These are phyloP conservation scores for Platanista minor DNA, from an alignment of 2,113 vertebrate genomes.

Conservation along the genomic window DNA sequence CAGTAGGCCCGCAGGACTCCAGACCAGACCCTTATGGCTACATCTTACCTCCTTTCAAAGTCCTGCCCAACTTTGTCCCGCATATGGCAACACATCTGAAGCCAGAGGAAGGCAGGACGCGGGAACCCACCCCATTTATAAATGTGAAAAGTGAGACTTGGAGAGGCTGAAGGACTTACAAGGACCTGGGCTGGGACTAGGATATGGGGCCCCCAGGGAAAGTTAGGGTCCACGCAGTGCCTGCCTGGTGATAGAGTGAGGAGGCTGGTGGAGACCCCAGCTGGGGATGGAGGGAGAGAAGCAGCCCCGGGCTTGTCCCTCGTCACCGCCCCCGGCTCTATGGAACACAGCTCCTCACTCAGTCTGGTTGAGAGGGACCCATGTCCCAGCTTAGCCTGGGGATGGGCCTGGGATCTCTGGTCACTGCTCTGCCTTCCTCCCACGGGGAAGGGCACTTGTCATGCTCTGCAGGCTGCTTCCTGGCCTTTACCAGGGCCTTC, in stretches of 20 bases:
- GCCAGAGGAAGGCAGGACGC: background rate
- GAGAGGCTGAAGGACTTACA: background rate
- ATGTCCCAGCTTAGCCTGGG: too few relatives aligned
- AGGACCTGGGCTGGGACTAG: background rate
- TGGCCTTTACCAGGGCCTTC: background rate
- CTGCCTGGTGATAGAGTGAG: fast-evolving
- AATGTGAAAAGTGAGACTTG: fast-evolving
- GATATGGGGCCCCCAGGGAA: background rate
- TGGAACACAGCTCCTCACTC: background rate
- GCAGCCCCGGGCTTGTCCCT: background rate
- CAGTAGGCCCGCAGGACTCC: fast-evolving
- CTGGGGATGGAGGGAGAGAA: background rate
- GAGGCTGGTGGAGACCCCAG: background rate
- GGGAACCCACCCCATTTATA: background rate
- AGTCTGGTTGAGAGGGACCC: background rate
- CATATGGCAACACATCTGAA: background rate
- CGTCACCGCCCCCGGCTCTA: background rate
- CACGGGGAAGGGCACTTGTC: fast-evolving
- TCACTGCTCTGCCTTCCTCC: background rate
- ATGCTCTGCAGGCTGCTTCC: background rate
- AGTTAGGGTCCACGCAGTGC: background rate
- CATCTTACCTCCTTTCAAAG: background rate
- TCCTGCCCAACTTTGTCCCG: background rate
- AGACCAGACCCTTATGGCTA: background rate
- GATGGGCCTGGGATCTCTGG: background rate